phyloP scores from a whole-genome alignment of 2,113 vertebrate species.

The Caranx ignobilis region DNA sequence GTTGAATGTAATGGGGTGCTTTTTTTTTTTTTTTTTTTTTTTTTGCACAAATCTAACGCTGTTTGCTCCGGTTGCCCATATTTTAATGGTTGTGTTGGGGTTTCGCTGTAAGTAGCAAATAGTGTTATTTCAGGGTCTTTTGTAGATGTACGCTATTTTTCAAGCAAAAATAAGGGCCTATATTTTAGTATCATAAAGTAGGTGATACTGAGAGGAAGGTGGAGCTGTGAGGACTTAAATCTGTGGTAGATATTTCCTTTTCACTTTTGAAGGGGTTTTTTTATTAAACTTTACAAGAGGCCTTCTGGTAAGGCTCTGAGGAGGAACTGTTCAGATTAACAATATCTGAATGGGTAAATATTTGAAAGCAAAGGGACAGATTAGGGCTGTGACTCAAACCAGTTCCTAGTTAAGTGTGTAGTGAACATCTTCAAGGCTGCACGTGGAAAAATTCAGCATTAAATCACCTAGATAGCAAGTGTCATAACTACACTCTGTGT shows the following conservation, averaged over 20 bases:
- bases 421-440: conserved; percentile 16
- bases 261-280: conserved; percentile 55
- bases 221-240: conserved; percentile 62
- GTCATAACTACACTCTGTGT: conserved; percentile 13
- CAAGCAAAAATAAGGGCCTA: conserved; percentile 35
- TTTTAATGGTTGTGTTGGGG: conserved; percentile 47
- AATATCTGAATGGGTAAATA: conserved; percentile 41
- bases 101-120: conserved; percentile 61
- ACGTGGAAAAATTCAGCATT: conserved; percentile 7
- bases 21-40: conserved; percentile 6
- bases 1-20: conserved; percentile 55
- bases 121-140: conserved; percentile 63
- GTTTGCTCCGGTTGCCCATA: conserved; percentile 61
- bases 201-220: conserved; percentile 29
- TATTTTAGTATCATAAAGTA: conserved; percentile 48
- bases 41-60: conserved; percentile 56
- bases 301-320: conserved; percentile 81
- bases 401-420: conserved; percentile 11
- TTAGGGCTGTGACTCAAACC: conserved; percentile 35
- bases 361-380: conserved; percentile 53
- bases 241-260: conserved; percentile 69
- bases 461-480: conserved; percentile 1
- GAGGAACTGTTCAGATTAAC: conserved; percentile 50
- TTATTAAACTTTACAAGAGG: conserved; percentile 46
- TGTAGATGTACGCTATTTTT: conserved; percentile 53